These are phyloP conservation scores for Crotalus helleri DNA, from an alignment of 2,113 vertebrate genomes.

Conservation along the genomic window DNA sequence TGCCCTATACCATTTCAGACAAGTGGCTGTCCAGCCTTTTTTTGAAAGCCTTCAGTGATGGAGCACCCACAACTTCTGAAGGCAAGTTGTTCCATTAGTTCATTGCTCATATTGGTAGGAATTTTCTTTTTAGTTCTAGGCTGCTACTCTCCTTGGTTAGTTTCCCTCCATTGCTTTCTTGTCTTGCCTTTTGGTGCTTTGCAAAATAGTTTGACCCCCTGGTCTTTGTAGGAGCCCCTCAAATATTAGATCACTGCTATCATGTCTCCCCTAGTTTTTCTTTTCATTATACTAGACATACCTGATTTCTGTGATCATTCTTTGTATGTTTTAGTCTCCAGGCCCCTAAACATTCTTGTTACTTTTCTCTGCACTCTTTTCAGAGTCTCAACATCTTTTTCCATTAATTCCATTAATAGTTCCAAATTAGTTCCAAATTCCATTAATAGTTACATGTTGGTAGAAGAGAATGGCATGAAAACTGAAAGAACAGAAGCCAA, in stretches of 20 bases:
- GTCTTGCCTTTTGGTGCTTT: neutral
- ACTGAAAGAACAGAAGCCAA: neutral
- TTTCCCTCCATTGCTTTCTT: neutral
- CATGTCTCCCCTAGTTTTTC: neutral
- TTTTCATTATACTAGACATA: neutral
- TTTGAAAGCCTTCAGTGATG: neutral
- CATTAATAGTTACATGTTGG: neutral
- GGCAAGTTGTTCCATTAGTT: neutral
- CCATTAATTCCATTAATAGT: neutral
- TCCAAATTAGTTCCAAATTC: neutral
- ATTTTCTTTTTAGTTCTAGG: neutral
- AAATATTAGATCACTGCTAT: neutral
- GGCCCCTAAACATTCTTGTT: neutral
- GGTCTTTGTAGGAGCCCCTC: neutral
- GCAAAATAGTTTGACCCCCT: neutral
- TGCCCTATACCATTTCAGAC: neutral
- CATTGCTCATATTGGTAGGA: neutral
- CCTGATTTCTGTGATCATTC: neutral
- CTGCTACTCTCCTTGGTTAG: neutral
- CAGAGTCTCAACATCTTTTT: neutral
- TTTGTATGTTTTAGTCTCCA: neutral
- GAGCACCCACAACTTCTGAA: neutral
- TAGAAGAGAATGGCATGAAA: neutral
- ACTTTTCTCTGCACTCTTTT: neutral
- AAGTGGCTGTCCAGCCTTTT: neutral